Percentiles rank a stretch among this genome's conserved stretches.
Evolutionary conservation across 2,888 invertebrate species (phyloP).

Genomic region (Furcula furcula): DNA sequence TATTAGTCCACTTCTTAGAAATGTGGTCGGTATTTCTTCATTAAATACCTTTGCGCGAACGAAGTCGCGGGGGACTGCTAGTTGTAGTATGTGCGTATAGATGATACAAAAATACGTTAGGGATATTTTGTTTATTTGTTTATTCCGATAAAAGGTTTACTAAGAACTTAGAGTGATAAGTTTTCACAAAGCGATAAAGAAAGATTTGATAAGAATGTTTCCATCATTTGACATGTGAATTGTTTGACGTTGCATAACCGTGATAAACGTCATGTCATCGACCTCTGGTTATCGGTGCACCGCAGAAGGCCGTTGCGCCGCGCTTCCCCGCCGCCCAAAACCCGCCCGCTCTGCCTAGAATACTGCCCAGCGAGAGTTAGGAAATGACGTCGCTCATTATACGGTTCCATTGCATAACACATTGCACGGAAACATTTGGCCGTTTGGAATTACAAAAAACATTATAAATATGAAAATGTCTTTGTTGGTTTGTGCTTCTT

Average conservation of each 20-base stretch:
- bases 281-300: slow-evolving; percentile 15
- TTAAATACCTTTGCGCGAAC: too few relatives aligned
- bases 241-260: slow-evolving; percentile 18
- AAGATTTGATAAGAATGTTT: slow-evolving; percentile 14
- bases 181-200: slow-evolving; percentile 19
- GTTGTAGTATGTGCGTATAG: too few relatives aligned
- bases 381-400: too few relatives aligned
- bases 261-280: slow-evolving; percentile 17
- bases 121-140: neutral
- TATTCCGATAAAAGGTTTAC: slow-evolving; percentile 1
- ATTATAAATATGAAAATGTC: too few relatives aligned
- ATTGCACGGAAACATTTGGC: too few relatives aligned
- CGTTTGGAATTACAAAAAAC: too few relatives aligned
- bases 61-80: too few relatives aligned
- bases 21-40: too few relatives aligned
- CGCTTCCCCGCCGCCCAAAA: slow-evolving; percentile 16
- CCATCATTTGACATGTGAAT: slow-evolving; percentile 17
- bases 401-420: too few relatives aligned
- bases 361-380: slow-evolving; percentile 7
- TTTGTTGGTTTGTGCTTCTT: too few relatives aligned
- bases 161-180: slow-evolving; percentile 14
- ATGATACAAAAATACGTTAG: too few relatives aligned
- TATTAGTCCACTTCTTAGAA: too few relatives aligned
- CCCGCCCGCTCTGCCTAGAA: slow-evolving; percentile 8
- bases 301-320: slow-evolving; percentile 9